Conservation (phyloP, 2,113 vertebrate genomes). For the Hemiscyllium ocellatum region DNA sequence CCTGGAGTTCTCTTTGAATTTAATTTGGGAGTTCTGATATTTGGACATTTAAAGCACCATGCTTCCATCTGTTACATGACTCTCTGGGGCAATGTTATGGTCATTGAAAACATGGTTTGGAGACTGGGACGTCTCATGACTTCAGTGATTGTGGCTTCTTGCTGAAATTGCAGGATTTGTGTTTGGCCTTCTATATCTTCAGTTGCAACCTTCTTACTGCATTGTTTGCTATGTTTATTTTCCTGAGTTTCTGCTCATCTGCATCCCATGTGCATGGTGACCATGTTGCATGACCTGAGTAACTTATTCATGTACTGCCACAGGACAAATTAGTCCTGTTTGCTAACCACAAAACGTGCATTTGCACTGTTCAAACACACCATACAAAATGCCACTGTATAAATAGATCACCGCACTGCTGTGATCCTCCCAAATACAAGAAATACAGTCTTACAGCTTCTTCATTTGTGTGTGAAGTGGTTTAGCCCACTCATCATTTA, state of each 20-base stretch:
- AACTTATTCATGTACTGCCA: background rate
- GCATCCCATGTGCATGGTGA: background rate
- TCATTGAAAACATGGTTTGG: background rate
- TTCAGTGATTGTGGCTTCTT: background rate
- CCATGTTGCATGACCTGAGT: background rate
- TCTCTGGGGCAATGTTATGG: background rate
- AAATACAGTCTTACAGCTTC: slow-evolving; percentile 4
- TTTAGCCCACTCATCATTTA: slow-evolving; percentile 1
- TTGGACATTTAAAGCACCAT: background rate
- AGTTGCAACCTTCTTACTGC: background rate
- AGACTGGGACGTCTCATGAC: background rate
- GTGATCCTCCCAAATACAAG: slow-evolving; percentile 5
- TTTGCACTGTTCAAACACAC: background rate
- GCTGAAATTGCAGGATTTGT: background rate
- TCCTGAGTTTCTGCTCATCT: background rate
- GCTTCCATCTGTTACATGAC: background rate
- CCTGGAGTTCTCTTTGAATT: background rate
- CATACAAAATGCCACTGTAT: slow-evolving; percentile 14
- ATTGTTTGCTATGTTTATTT: background rate
- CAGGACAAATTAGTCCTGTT: background rate
- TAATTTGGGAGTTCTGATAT: background rate
- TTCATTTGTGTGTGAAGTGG: slow-evolving; percentile 7
- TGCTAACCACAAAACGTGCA: background rate
- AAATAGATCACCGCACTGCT: slow-evolving; percentile 19
- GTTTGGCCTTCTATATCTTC: background rate